Evolutionary conservation across 2,888 invertebrate species (phyloP).

Genomic region (Shargacucullia verbasci): DNA sequence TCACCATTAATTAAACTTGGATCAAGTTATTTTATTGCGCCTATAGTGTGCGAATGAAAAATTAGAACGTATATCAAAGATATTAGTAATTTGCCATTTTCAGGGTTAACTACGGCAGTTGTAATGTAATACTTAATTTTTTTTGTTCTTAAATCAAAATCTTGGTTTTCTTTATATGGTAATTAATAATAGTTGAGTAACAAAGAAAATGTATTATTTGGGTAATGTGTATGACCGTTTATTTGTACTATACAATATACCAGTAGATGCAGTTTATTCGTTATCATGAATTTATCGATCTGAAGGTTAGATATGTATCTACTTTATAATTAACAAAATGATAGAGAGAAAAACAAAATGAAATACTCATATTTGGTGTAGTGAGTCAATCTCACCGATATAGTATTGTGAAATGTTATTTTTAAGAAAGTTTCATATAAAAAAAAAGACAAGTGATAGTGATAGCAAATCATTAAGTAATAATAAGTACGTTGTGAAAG

Average conservation of each 20-base stretch:
- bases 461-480: constrained; percentile 27
- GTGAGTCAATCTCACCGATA: constrained; percentile 10
- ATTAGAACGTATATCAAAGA: constrained; percentile 31
- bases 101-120: constrained; percentile 9
- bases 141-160: background rate
- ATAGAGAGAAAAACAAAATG: no score
- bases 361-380: constrained; percentile 12
- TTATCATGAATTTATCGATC: no score
- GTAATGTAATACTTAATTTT: background rate
- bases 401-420: constrained; percentile 2
- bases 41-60: constrained; percentile 31
- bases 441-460: constrained; percentile 26
- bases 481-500: constrained; percentile 24
- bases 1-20: constrained; percentile 48
- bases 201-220: no score
- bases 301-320: no score
- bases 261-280: no score
- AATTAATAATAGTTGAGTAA: no score
- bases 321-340: constrained; percentile 23
- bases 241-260: no score
- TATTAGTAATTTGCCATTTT: constrained; percentile 24
- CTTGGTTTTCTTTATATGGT: no score
- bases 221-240: no score
- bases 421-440: constrained; percentile 20
- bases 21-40: constrained; percentile 36